A percentile compares a stretch with the other conserved stretches of the same genome.
Evolutionary conservation across 2,888 invertebrate genomes (phyloP).

Genomic region (Pyrochroa serraticornis): DNA sequence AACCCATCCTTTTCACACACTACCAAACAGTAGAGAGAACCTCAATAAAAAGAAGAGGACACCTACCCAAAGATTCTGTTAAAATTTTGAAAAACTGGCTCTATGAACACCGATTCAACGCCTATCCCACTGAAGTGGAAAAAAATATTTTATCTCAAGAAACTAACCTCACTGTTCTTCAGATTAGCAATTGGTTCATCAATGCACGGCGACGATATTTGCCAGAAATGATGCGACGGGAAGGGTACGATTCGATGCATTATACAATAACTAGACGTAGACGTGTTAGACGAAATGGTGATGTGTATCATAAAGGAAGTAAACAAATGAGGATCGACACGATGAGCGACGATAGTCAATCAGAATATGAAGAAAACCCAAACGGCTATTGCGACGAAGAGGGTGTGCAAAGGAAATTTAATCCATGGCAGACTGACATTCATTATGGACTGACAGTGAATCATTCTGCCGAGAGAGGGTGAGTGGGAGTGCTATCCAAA

Average conservation of each 20-base stretch:
- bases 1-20: conserved; percentile 42
- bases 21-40: conserved; percentile 41
- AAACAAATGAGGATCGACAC: conserved; percentile 49
- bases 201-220: conserved; percentile 54
- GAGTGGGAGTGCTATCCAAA: conserved; percentile 19
- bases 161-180: conserved; percentile 55
- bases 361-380: conserved; percentile 46
- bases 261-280: conserved; percentile 55
- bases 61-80: conserved; percentile 56
- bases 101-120: conserved; percentile 57
- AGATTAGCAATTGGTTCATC: conserved; percentile 59
- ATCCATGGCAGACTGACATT: conserved; percentile 57
- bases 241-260: conserved; percentile 56
- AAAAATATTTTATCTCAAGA: conserved; percentile 56
- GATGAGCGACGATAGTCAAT: conserved; percentile 49
- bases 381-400: conserved; percentile 46
- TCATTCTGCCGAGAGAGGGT: conserved; percentile 49
- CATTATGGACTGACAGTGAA: conserved; percentile 56
- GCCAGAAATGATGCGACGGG: conserved; percentile 57
- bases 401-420: conserved; percentile 48
- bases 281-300: conserved; percentile 41
- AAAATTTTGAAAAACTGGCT: conserved; percentile 57
- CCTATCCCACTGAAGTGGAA: conserved; percentile 57
- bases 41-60: conserved; percentile 51
- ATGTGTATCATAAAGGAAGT: conserved; percentile 43